A percentile compares a stretch with the other conserved stretches of the same genome.
These are phyloP conservation scores for Alviniconcha marisindica DNA, from an alignment of 1,140 invertebrate genomes.

Conservation along the genomic window DNA sequence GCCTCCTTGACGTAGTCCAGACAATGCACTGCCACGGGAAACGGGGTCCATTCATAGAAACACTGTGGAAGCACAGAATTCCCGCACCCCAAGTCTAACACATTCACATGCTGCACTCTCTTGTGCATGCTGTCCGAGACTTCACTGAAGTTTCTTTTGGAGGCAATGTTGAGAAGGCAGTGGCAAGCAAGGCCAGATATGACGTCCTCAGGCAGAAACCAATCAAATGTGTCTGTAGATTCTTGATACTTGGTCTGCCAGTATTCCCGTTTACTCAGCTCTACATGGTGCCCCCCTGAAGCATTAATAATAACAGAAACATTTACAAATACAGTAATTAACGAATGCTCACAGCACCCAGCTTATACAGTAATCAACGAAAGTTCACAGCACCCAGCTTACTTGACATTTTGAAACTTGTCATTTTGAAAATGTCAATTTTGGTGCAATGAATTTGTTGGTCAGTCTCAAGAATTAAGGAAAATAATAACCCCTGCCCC, in stretches of 20 bases:
- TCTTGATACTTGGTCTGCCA: slow-evolving; percentile 33
- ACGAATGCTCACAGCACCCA: too few relatives aligned
- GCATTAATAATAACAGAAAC: too few relatives aligned
- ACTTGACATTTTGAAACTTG: too few relatives aligned
- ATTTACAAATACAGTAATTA: too few relatives aligned
- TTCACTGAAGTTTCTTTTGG: background rate
- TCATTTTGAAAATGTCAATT: too few relatives aligned
- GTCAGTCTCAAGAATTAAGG: too few relatives aligned
- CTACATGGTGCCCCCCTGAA: background rate
- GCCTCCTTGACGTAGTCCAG: slow-evolving; percentile 48
- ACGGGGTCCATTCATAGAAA: slow-evolving; percentile 32
- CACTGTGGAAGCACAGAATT: slow-evolving; percentile 41
- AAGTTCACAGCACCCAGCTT: too few relatives aligned
- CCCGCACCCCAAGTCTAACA: slow-evolving; percentile 53
- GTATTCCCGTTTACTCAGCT: slow-evolving; percentile 41
- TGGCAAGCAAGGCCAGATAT: slow-evolving; percentile 36
- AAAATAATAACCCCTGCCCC: too few relatives aligned
- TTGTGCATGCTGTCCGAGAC: background rate
- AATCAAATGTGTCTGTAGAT: slow-evolving; percentile 34
- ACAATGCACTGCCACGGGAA: slow-evolving; percentile 41
- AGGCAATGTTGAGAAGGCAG: background rate
- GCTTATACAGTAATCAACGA: too few relatives aligned
- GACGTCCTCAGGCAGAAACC: slow-evolving; percentile 38
- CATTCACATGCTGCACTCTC: slow-evolving; percentile 14
- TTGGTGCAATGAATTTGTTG: too few relatives aligned